Conservation (phyloP, 1,140 invertebrate species). For the Pantala flavescens region DNA sequence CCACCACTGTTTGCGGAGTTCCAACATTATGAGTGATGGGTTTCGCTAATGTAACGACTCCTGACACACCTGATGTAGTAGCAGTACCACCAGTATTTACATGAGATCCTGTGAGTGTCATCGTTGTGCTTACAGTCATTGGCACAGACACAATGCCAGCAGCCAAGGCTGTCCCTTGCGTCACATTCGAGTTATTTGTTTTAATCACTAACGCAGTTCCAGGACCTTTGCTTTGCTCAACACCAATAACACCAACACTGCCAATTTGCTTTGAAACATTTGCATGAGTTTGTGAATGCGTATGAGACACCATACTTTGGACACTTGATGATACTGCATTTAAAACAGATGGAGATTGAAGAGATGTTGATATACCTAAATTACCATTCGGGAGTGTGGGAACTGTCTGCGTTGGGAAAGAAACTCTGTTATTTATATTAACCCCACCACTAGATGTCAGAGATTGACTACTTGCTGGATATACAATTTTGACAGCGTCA, state of each 20-base stretch:
- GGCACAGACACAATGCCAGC: constrained; percentile 54
- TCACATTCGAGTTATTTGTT: constrained; percentile 35
- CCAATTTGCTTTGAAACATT: constrained; percentile 26
- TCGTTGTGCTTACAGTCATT: constrained; percentile 50
- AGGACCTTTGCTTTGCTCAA: constrained; percentile 41
- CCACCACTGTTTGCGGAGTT: constrained; percentile 39
- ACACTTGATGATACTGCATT: constrained; percentile 26
- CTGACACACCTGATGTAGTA: constrained; percentile 33
- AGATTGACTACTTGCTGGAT: constrained; percentile 34
- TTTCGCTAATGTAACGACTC: constrained; percentile 42
- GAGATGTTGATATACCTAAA: constrained; percentile 34
- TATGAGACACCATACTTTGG: constrained; percentile 26
- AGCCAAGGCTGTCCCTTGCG: constrained; percentile 28
- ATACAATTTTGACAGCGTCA: constrained; percentile 37
- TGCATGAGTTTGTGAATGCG: constrained; percentile 23
- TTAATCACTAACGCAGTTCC: constrained; percentile 58
- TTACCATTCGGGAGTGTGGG: constrained; percentile 47
- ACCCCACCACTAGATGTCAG: constrained; percentile 33
- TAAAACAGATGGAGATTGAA: constrained; percentile 32
- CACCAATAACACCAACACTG: constrained; percentile 22
- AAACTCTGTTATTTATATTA: constrained; percentile 31
- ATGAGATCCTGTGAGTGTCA: constrained; percentile 33
- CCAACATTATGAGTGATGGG: constrained; percentile 39
- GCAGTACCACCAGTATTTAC: constrained; percentile 23
- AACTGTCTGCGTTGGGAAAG: constrained; percentile 23